Evolutionary conservation across 2,888 invertebrate genomes (phyloP).

Genomic region (Stenolophus ochropezus): DNA sequence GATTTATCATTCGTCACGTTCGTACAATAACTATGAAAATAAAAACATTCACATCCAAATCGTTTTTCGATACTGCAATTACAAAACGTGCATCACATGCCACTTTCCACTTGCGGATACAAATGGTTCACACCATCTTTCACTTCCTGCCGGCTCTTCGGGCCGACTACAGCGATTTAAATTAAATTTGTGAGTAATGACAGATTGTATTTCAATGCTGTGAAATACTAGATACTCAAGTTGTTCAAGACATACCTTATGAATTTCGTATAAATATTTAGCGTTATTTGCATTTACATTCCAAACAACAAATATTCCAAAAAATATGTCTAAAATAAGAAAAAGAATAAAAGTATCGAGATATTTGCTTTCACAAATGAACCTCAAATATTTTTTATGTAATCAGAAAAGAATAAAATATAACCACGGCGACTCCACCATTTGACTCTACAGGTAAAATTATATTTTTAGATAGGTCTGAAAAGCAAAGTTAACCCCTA

Average conservation of each 20-base stretch:
- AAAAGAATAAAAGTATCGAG: no score
- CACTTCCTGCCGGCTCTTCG: background rate
- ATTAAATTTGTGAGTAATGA: conserved; percentile 21
- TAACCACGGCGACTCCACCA: no score
- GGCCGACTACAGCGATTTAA: conserved; percentile 8
- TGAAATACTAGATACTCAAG: background rate
- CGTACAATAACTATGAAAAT: background rate
- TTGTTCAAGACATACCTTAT: background rate
- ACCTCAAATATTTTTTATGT: no score
- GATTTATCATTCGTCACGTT: background rate
- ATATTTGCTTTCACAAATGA: no score
- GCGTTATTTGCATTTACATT: background rate
- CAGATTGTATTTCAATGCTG: conserved; percentile 14
- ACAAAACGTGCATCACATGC: background rate
- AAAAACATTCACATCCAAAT: conserved; percentile 2
- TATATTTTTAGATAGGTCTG: no score
- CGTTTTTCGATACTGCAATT: conserved; percentile 23
- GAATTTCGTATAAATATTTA: background rate
- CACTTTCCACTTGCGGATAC: background rate
- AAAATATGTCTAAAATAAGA: no score
- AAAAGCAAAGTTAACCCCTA: no score
- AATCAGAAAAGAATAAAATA: no score
- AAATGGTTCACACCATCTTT: background rate
- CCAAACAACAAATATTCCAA: no score
- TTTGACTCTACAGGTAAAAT: no score